Evolutionary conservation across 2,797 vertebrate species (phyloP), one percentile per base, ranked within the genome.

Genomic region (Alectoris magna): DNA sequence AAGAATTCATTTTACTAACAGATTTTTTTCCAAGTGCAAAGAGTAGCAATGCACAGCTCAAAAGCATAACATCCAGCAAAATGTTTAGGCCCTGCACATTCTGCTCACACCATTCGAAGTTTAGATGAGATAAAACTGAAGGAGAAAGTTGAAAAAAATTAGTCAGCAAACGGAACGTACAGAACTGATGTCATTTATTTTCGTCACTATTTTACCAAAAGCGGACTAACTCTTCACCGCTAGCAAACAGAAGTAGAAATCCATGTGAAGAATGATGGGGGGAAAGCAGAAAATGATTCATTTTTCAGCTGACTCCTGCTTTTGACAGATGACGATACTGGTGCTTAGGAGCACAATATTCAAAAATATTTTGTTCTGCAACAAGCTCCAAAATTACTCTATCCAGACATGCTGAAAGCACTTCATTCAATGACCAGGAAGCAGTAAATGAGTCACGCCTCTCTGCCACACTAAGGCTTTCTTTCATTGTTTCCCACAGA

Each of bases 401-500:
- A 78, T n/a, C 64, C 85, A 88, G 85, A 64, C 63, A 64, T 60
- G 76, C 76, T 96, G 92, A 92, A 95, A 95, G 87, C 48, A 36
- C 74, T 93, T 76, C 68, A 90, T 96, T 92, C 92, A 90, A 41
- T 82, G 79, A 86, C 73, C 87, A 84, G 70, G 76, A 95, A 96
- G 92, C 93, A 96, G 95, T 92, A 88, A 93, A 74, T 93, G 96
- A 96, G 93, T 95, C 94, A 91, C n/a, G 56, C 76, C 90, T 60
- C 60, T 86, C 80, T 71, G 60, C 77, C 56, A 81, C 67, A 77
- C 75, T 74, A 56, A 74, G 68, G 84, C 66, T 72, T 87, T 72
- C 89, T 91, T 92, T 76, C 83, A 90, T 88, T 96, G 93, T 88
- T 84, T 92, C 78, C 73, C 79, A 78, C 79, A 78, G 36, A 84